A percentile compares a stretch with the other conserved stretches of the same genome.
Evolutionary conservation across 2,888 invertebrate species (phyloP).

Genomic region (Campoplex capitator): DNA sequence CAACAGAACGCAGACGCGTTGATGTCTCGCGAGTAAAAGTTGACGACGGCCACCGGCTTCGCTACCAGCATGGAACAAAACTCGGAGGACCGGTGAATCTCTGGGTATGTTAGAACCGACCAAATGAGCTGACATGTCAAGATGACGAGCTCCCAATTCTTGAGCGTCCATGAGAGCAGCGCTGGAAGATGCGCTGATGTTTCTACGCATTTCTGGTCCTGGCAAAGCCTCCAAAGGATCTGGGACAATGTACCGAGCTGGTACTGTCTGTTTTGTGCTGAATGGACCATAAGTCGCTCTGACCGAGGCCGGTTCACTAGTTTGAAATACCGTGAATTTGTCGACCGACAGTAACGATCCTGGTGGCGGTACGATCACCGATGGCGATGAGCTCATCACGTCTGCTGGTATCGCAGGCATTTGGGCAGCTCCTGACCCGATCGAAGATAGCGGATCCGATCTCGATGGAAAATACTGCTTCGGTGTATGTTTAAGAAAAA

Average conservation of each 20-base stretch:
- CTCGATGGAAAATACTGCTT: conserved; percentile 87
- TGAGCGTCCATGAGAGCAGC: conserved; percentile 86
- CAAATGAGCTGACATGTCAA: conserved; percentile 97
- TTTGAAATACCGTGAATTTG: conserved; percentile 96
- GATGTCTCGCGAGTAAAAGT: conserved; percentile 87
- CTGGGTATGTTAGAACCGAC: conserved; percentile 94
- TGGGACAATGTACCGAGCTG: conserved; percentile 94
- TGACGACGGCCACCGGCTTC: conserved; percentile 93
- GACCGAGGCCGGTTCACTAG: conserved; percentile 95
- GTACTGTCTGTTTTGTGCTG: conserved; percentile 97
- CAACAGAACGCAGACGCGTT: conserved; percentile 92
- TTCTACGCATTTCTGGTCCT: conserved; percentile 79
- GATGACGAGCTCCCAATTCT: conserved; percentile 89
- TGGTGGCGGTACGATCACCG: conserved; percentile 85
- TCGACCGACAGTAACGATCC: conserved; percentile 93
- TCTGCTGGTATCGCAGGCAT: conserved; percentile 63
- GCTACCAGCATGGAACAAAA: conserved; percentile 96
- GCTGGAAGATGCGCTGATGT: conserved; percentile 83
- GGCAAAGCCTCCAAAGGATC: conserved; percentile 90
- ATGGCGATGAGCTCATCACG: conserved; percentile 79
- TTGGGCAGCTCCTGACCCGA: conserved; percentile 59
- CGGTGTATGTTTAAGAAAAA: conserved; percentile 93
- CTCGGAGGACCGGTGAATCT: conserved; percentile 95
- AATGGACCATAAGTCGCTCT: conserved; percentile 97
- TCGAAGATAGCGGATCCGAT: conserved; percentile 74